Evolutionary conservation across 2,113 vertebrate genomes (phyloP), one percentile per base, ranked within the genome.

Genomic region (Phylloscopus trochiloides): DNA sequence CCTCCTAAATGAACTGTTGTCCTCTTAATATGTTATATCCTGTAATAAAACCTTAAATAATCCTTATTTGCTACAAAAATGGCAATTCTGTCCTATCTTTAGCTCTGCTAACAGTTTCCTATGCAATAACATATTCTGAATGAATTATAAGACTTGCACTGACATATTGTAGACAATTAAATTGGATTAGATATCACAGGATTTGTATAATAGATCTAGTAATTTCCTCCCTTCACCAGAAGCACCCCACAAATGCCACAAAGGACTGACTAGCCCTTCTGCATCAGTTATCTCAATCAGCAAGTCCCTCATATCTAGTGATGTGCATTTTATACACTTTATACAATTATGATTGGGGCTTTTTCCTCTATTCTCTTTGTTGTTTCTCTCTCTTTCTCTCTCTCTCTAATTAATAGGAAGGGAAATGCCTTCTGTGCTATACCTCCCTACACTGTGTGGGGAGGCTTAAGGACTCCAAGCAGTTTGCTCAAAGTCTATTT

Each of bases 191-290:
- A 48, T 40, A 36, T 22, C 16, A 17, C 1, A 51, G n/a, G 19
- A 55, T 73, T 52, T 54, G 16, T 50, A 36, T 32, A 43, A 13
- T 6, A 34, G 2, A 5, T 0, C 0, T 6, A 67, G 9, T 3
- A 52, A 72, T 50, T 72, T 72, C 21, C 62, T 72, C 36, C 12
- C 16, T 73, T 55, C 29, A 55, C 4, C 31, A 31, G 25, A 82
- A 75, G 4, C 10, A 14, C 31, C 17, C 36, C 2, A 4, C 5
- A 92, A 81, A 77, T n/a, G 15, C 31, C 40, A 71, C n/a, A 25
- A 70, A 57, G 31, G 24, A 58, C 36, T 34, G 25, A 57, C 20
- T 3, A 70, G 42, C 38, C 13, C 29, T 88, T 73, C 36, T 38
- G n/a, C 26, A 78, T 42, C 3, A 1, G 5, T 29, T 66, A 6